phyloP scores from a whole-genome alignment of 2,888 invertebrate species.

The Xestoiulus laeticollis region DNA sequence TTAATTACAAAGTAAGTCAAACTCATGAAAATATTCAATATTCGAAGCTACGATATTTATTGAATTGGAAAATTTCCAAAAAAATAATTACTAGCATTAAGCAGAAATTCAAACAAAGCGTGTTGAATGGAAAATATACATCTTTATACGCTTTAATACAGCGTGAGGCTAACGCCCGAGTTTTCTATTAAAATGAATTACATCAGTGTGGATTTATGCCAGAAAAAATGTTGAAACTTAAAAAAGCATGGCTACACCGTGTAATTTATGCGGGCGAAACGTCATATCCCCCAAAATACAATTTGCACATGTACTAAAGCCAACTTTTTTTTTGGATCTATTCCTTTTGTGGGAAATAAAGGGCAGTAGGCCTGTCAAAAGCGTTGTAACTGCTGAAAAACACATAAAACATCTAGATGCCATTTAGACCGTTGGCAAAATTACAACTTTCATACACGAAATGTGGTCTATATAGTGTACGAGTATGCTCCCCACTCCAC shows the following conservation, averaged over 20 bases:
- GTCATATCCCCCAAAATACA: background rate
- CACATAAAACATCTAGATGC: background rate
- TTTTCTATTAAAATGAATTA: background rate
- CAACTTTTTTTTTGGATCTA: background rate
- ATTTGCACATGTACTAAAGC: background rate
- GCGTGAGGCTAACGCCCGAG: background rate
- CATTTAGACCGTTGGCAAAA: constrained; percentile 3
- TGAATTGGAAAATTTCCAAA: background rate
- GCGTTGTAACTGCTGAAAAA: background rate
- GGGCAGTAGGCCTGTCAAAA: constrained; percentile 15
- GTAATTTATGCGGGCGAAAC: background rate
- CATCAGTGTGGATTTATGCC: background rate
- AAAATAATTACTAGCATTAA: background rate
- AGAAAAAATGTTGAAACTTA: background rate
- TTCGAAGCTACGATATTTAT: background rate
- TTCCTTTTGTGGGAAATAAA: background rate
- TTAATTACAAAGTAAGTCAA: background rate
- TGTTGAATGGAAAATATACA: background rate
- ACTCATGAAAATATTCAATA: background rate
- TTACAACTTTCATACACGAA: background rate
- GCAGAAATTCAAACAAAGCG: background rate
- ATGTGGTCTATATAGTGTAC: background rate
- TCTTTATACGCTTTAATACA: background rate
- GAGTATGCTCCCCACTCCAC: background rate
- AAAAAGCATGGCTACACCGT: background rate